A percentile compares a stretch with the other conserved stretches of the same genome.
Evolutionary conservation across 2,888 invertebrate genomes (phyloP).

Genomic region (Stenurella melanura): DNA sequence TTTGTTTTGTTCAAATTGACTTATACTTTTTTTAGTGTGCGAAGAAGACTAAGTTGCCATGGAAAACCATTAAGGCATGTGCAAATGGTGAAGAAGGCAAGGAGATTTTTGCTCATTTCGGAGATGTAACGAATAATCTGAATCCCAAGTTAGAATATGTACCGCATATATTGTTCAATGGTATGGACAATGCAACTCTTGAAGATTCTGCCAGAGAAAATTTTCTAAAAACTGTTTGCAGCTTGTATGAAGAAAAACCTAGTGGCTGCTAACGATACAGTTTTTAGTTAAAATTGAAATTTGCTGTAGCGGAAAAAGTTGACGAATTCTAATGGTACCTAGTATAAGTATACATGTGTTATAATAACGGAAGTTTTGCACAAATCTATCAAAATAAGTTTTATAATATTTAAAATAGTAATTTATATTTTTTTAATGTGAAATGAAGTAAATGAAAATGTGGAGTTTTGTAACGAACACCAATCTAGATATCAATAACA

Average conservation of each 20-base stretch:
- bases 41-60: constrained; percentile 42
- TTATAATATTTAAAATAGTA: too few species aligned
- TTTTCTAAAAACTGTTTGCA: constrained; percentile 45
- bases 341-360: too few species aligned
- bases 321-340: neutral
- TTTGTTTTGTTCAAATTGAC: too few species aligned
- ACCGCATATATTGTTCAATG: constrained; percentile 48
- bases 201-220: constrained; percentile 40
- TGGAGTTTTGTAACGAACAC: too few species aligned
- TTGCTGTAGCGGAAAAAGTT: neutral
- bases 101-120: constrained; percentile 41
- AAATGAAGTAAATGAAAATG: too few species aligned
- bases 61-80: constrained; percentile 47
- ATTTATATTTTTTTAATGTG: too few species aligned
- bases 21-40: constrained; percentile 51
- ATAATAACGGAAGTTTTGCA: too few species aligned
- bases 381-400: too few species aligned
- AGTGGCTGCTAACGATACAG: neutral
- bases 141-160: constrained; percentile 41
- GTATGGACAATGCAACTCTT: constrained; percentile 32
- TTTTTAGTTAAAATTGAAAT: neutral
- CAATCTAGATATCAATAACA: too few species aligned
- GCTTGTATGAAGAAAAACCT: constrained; percentile 28
- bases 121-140: constrained; percentile 33
- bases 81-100: constrained; percentile 34